Conservation (phyloP, 2,797 vertebrate species). For the Myotis pilosus region DNA sequence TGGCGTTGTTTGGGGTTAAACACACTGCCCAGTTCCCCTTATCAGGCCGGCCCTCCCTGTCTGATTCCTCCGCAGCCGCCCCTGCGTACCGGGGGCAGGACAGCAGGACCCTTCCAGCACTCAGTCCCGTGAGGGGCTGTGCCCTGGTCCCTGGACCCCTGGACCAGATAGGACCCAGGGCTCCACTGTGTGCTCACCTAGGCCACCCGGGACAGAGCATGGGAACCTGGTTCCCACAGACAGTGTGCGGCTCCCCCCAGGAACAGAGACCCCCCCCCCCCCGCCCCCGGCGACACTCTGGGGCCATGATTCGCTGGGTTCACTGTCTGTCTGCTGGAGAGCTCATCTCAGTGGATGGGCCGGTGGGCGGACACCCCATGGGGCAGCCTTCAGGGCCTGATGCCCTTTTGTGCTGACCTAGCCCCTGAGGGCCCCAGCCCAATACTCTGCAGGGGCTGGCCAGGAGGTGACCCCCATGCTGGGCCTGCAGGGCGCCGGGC, state of each 20-base stretch:
- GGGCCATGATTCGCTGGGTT: accelerated
- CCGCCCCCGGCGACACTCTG: accelerated
- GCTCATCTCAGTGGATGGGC: background rate
- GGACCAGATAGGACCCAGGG: background rate
- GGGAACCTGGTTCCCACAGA: background rate
- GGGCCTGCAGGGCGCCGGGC: background rate
- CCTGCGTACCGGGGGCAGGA: too few relatives aligned
- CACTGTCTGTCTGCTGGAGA: too few relatives aligned
- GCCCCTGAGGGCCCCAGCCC: background rate
- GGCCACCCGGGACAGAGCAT: background rate
- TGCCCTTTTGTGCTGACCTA: background rate
- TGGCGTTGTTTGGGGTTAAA: background rate
- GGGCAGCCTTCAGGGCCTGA: background rate
- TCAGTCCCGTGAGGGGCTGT: background rate
- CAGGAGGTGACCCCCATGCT: accelerated
- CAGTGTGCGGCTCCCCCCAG: accelerated
- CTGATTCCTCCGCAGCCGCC: accelerated
- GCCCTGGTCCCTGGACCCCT: background rate
- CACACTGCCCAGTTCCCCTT: background rate
- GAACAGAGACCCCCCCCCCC: accelerated
- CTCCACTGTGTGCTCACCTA: background rate
- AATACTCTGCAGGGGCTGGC: accelerated
- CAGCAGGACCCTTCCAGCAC: background rate
- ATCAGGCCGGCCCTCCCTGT: accelerated
- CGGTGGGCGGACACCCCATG: accelerated